phyloP scores from a whole-genome alignment of 1,140 invertebrate genomes.

The Luehdorfia chinensis region DNA sequence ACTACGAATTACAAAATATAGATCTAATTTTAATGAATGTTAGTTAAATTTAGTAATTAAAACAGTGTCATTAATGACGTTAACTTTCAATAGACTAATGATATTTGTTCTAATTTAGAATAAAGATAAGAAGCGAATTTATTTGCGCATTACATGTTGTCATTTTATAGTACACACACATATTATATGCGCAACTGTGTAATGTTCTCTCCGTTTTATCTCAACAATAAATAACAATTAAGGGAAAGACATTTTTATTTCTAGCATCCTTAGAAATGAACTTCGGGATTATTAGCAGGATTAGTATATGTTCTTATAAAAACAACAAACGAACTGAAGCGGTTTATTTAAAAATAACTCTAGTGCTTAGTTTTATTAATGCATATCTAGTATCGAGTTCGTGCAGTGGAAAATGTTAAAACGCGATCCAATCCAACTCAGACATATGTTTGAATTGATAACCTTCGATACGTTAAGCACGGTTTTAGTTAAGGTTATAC shows the following conservation, averaged over 20 bases:
- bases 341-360: constrained; percentile 4
- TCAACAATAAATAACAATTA: constrained; percentile 35
- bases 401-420: constrained; percentile 6
- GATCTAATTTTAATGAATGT: too few species aligned
- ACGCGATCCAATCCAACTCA: neutral
- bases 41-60: too few species aligned
- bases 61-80: too few species aligned
- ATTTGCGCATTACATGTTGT: neutral
- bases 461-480: constrained; percentile 1
- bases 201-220: constrained; percentile 31
- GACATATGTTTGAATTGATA: constrained; percentile 12
- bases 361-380: too few species aligned
- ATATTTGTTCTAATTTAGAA: too few species aligned
- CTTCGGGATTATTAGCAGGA: neutral
- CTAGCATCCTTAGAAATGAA: constrained; percentile 12
- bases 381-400: neutral
- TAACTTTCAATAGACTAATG: too few species aligned
- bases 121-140: too few species aligned
- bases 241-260: constrained; percentile 26
- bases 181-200: constrained; percentile 2
- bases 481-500: constrained; percentile 12
- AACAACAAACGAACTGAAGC: neutral
- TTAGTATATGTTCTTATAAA: constrained; percentile 3
- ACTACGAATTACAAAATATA: too few species aligned
- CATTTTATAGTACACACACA: constrained; percentile 7